phyloP scores from a whole-genome alignment of 2,888 invertebrate species.

The Eucriotettix oculatus region DNA sequence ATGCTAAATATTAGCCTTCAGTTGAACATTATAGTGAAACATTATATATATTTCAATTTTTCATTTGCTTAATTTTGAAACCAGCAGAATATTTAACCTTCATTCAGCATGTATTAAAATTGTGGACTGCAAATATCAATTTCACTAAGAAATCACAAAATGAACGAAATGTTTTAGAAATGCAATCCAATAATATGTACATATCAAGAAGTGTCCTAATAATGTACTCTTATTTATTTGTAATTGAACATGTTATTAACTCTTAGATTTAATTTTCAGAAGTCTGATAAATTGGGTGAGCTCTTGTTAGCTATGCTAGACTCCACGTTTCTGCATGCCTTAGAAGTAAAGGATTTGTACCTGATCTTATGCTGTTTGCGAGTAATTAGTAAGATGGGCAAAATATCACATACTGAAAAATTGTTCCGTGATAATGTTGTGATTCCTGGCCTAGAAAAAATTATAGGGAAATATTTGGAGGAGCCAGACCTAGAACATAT shows the following conservation, averaged over 20 bases:
- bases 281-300: slow-evolving; percentile 6
- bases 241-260: no score
- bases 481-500: slow-evolving; percentile 45
- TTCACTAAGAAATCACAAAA: no score
- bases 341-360: slow-evolving; percentile 32
- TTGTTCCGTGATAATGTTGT: slow-evolving; percentile 52
- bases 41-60: no score
- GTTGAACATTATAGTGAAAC: no score
- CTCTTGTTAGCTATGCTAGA: slow-evolving; percentile 19
- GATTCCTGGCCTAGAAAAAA: slow-evolving; percentile 44
- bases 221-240: no score
- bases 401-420: slow-evolving; percentile 51
- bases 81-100: no score
- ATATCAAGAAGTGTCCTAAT: no score
- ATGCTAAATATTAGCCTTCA: no score
- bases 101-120: neutral
- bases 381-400: slow-evolving; percentile 47
- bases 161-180: no score
- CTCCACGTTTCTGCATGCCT: slow-evolving; percentile 22
- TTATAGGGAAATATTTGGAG: slow-evolving; percentile 51
- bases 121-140: neutral
- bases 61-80: no score
- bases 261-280: slow-evolving; percentile 1
- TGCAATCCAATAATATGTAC: no score
- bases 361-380: slow-evolving; percentile 33